These are phyloP conservation scores for Danio jaintianensis DNA, from an alignment of 2,797 vertebrate species.

Conservation along the genomic window DNA sequence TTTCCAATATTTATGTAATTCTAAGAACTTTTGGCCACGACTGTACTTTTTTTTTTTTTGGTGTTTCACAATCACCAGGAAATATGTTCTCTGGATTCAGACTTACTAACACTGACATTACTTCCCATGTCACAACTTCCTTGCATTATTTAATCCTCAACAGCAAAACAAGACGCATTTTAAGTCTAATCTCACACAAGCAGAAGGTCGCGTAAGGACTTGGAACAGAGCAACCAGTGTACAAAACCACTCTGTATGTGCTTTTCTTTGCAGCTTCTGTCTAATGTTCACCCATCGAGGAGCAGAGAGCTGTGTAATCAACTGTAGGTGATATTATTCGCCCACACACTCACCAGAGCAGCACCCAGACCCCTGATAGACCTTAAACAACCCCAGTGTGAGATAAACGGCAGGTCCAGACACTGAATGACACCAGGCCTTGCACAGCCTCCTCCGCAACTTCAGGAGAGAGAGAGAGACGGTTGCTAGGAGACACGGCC, in stretches of 20 bases:
- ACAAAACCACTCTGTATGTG: neutral
- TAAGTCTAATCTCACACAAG: neutral
- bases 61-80: too few species aligned
- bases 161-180: neutral
- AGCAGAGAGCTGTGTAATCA: constrained; percentile 16
- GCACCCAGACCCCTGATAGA: constrained; percentile 23
- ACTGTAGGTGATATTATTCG: constrained; percentile 35
- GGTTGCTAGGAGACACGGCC: constrained; percentile 81
- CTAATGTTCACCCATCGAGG: constrained; percentile 31
- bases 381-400: constrained; percentile 44
- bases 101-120: neutral
- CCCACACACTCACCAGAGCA: constrained; percentile 41
- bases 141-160: neutral
- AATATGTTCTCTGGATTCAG: neutral
- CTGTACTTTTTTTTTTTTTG: too few species aligned
- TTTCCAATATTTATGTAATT: too few species aligned
- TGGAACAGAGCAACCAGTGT: constrained; percentile 7
- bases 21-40: too few species aligned
- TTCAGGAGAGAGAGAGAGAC: constrained; percentile 61
- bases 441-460: constrained; percentile 62
- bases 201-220: neutral
- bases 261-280: neutral
- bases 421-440: constrained; percentile 70
- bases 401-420: constrained; percentile 61
- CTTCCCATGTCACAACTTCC: neutral